Base-by-base conservation (phyloP, 2,888 invertebrate species). In the Melieria picta region DNA sequence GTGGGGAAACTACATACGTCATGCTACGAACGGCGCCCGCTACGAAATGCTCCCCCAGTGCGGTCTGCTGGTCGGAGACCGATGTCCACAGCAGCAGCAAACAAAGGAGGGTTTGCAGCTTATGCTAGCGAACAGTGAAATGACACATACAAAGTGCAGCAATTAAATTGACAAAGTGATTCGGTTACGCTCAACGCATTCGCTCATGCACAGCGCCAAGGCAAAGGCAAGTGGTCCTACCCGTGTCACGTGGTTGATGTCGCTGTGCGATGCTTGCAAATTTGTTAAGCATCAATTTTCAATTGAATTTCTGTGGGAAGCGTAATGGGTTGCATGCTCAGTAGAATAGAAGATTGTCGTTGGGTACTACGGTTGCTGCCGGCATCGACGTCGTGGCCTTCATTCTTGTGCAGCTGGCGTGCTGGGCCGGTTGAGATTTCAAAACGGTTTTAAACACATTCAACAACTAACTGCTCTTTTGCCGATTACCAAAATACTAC, bases 81-180 rank as follows among this genome's bases (percentile, higher is more conserved):
- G 7, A 52, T 50, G 62, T 46, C 30, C n/a, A 42, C 55, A 43
- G 55, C 13, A 65, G 30, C 45, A 56, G 42, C 62, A 55, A 46
- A 7, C 13, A 56, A 43, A 11, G 11, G n/a, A 57, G 57, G 9
- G 16, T 56, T 10, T 3, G 30, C 30, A 30, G 30, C 30, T 30
- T 30, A 30, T 30, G 30, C 30, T 30, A 30, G 30, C 30, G 30
- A 30, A 61, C 6, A 10, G 11, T 45, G 13, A 43, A 61, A 75
- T 81, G 82, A 81, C 82, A 82, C 77, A 80, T 79, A 81, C 83
- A 83, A 83, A 83, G 82, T 82, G 80, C 79, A 75, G 81, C 80
- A 82, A 83, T 83, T 83, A 82, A 79, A 78, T 78, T 82, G 83
- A 82, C 80, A 83, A 83, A 83, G 78, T 82, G 78, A 78, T 76